Percentiles rank a stretch among this genome's conserved stretches.
Conservation (phyloP, 2,888 invertebrate species). For the Agrilus mali region DNA sequence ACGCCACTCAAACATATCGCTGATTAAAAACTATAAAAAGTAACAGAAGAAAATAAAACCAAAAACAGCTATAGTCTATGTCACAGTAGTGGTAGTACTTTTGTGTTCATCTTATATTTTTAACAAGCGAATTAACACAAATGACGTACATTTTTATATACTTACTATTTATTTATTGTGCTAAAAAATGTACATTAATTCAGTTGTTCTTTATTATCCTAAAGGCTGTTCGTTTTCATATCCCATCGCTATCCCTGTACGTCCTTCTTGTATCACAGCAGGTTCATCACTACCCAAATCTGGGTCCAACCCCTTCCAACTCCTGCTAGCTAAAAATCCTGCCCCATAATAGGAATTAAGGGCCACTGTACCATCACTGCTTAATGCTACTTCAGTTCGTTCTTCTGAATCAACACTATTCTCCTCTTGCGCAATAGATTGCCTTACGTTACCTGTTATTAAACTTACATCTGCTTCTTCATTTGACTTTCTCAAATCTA, state of each 20-base stretch:
- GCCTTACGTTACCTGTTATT: constrained; percentile 57
- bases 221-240: constrained; percentile 44
- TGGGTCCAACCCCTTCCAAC: constrained; percentile 81
- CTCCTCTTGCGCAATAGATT: constrained; percentile 21
- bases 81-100: too few relatives aligned
- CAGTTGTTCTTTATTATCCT: too few relatives aligned
- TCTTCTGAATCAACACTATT: constrained; percentile 15
- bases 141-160: too few relatives aligned
- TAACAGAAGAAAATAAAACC: too few relatives aligned
- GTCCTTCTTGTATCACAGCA: constrained; percentile 54
- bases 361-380: constrained; percentile 34
- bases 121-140: too few relatives aligned
- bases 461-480: constrained; percentile 54
- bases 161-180: too few relatives aligned
- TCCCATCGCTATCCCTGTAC: constrained; percentile 61
- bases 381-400: constrained; percentile 25
- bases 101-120: too few relatives aligned
- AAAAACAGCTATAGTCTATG: too few relatives aligned
- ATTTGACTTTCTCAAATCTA: constrained; percentile 9
- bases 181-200: too few relatives aligned
- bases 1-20: too few relatives aligned
- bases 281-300: constrained; percentile 62
- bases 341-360: constrained; percentile 44
- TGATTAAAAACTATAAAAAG: too few relatives aligned
- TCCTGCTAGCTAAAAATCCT: constrained; percentile 50